Evolutionary conservation across 2,113 vertebrate species (phyloP).

Genomic region (Hippocampus guttulatus): DNA sequence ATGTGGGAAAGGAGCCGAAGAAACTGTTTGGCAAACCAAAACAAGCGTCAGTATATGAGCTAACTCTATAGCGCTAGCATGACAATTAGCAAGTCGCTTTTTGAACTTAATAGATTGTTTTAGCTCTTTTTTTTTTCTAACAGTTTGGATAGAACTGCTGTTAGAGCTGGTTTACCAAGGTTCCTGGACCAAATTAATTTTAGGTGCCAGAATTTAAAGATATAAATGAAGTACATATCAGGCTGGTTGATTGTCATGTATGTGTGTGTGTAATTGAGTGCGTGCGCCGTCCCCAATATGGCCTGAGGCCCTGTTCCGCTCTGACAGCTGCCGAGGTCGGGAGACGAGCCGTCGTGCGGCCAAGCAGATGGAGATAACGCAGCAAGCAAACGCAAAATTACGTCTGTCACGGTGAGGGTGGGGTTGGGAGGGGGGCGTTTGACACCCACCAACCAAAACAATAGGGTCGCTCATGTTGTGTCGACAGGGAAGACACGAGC

Average conservation of each 20-base stretch:
- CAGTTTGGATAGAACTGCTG: too few species aligned
- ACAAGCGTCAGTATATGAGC: too few species aligned
- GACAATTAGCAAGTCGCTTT: too few species aligned
- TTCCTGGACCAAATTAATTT: not conserved
- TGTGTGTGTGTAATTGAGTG: not conserved
- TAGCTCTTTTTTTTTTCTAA: not conserved
- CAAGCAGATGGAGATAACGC: slow-evolving; percentile 49
- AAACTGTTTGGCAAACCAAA: not conserved
- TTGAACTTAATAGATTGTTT: too few species aligned
- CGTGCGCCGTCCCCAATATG: slow-evolving; percentile 8
- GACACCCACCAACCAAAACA: slow-evolving; percentile 29
- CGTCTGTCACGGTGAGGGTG: slow-evolving; percentile 40
- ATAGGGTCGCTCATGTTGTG: slow-evolving; percentile 35
- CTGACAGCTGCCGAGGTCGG: slow-evolving; percentile 51
- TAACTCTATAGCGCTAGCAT: too few species aligned
- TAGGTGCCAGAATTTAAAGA: not conserved
- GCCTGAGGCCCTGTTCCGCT: slow-evolving; percentile 41
- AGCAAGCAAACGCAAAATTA: slow-evolving; percentile 69
- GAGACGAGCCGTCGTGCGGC: slow-evolving; percentile 36
- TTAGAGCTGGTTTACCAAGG: too few species aligned
- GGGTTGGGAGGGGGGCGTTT: slow-evolving; percentile 11
- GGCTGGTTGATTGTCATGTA: not conserved
- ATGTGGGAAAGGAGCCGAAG: not conserved
- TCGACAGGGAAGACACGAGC: slow-evolving; percentile 25
- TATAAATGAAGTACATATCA: not conserved